Conservation (phyloP, 2,888 invertebrate genomes). For the Mythimna impura region DNA sequence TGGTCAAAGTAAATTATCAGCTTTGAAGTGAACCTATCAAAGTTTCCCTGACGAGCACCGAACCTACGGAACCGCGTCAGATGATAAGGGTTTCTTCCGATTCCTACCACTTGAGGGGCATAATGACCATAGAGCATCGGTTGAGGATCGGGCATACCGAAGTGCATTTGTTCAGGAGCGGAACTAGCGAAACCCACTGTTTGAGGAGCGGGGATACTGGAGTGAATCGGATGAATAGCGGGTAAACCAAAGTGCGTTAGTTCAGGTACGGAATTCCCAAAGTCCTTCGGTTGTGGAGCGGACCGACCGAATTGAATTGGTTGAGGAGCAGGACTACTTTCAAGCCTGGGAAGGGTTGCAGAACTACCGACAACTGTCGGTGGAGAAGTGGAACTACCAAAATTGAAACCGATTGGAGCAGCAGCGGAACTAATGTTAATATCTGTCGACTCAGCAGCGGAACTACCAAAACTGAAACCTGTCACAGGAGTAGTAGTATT, state of each 20-base stretch:
- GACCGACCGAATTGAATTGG: background rate
- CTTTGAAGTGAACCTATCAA: conserved; percentile 71
- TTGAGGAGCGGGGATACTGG: background rate
- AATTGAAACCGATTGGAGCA: too few species aligned
- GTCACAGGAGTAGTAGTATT: background rate
- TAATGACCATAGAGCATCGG: too few species aligned
- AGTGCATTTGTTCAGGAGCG: background rate
- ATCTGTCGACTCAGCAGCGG: background rate
- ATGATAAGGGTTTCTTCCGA: background rate
- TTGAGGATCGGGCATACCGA: background rate
- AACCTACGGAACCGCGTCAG: background rate
- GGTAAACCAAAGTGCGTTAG: too few species aligned
- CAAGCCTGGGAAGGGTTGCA: background rate
- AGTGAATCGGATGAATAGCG: background rate
- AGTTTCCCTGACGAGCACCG: conserved; percentile 52
- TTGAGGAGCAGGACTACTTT: background rate
- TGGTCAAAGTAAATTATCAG: conserved; percentile 77
- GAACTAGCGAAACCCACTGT: background rate
- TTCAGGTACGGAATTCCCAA: background rate
- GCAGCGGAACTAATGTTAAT: background rate
- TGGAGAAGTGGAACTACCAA: background rate
- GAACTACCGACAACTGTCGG: too few species aligned
- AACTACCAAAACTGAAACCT: background rate
- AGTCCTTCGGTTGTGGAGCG: background rate
- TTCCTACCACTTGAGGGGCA: background rate